Conservation (phyloP, 2,888 invertebrate species). For the Sarcophaga subvicina region DNA sequence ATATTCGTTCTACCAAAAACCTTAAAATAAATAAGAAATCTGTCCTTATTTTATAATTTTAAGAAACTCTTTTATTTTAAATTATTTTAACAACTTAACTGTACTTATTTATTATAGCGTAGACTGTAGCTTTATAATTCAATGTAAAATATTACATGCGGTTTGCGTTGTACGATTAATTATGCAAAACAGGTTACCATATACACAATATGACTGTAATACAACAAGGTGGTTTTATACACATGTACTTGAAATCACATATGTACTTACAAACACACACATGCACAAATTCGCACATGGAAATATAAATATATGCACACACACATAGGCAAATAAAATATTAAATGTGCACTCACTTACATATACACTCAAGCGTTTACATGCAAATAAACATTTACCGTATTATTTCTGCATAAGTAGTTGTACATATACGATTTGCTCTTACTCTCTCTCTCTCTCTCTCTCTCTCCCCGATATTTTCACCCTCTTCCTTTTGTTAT, state of each 20-base stretch:
- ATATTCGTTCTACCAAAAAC: no score
- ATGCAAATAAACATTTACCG: not conserved
- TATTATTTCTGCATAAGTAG: not conserved
- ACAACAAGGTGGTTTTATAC: conserved; percentile 38
- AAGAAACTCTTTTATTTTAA: not conserved
- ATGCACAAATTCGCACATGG: not conserved
- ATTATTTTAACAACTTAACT: not conserved
- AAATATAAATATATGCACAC: not conserved
- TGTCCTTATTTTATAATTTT: no score
- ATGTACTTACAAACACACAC: not conserved
- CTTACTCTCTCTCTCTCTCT: not conserved
- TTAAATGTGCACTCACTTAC: not conserved
- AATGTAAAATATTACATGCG: conserved; percentile 53
- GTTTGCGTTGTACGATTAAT: conserved; percentile 58
- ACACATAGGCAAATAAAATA: not conserved
- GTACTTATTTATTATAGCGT: not conserved
- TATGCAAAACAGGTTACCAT: conserved; percentile 55
- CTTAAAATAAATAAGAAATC: no score
- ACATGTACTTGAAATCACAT: not conserved
- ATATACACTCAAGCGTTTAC: not conserved
- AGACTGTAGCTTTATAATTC: conserved; percentile 6
- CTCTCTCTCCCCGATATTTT: not conserved
- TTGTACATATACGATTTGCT: not conserved
- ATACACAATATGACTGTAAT: conserved; percentile 24
- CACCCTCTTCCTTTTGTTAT: not conserved